Evolutionary conservation across 1,140 invertebrate species (phyloP), one percentile per base, ranked within the genome.

Genomic region (Chionoecetes opilio): DNA sequence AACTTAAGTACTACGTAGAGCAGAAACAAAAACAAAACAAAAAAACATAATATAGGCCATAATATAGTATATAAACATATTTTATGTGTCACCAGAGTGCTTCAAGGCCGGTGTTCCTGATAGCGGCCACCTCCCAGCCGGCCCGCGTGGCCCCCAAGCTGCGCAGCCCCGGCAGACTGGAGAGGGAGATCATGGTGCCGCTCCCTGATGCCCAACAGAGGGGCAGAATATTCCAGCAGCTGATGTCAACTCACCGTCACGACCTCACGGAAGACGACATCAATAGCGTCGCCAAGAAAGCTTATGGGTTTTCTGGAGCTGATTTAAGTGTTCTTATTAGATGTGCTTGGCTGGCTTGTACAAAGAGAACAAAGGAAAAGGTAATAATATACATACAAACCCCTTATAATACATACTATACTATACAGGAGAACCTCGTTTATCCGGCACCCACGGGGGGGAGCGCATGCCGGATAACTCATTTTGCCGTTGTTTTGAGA

Each of bases 111-210:
- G 93, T 94, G 29, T 82, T 94, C 9, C 29, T 94, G 75, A 34
- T 94, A 3, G 99, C 99, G 32, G 99, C 99, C 0, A 99, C 99
- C 2, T 99, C 99, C 97, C 97, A 99, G 96, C 99, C 99, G 0
- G 99, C 99, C 97, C 98, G 98, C 97, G 98, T 99, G 93, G 99
- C 99, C 97, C 95, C 98, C 98, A 99, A 99, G 1, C 97, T 99
- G 14, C 96, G 99, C 32, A 97, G 99, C 96, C 98, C 99, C 26
- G 99, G 99, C 26, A 97, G 99, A 96, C 97, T 99, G 14, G 98
- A 99, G 97, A 97, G 98, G 93, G 98, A 99, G 75, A 97, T 99
- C 94, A 99, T 99, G 97, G 99, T 99, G 17, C 98, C 98, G 3
- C 97, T 99, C 91, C 99, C 99, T 0, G 98, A 99, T 97, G 94